Base-by-base conservation (phyloP, 2,888 invertebrate species). In the Ophion costatus region DNA sequence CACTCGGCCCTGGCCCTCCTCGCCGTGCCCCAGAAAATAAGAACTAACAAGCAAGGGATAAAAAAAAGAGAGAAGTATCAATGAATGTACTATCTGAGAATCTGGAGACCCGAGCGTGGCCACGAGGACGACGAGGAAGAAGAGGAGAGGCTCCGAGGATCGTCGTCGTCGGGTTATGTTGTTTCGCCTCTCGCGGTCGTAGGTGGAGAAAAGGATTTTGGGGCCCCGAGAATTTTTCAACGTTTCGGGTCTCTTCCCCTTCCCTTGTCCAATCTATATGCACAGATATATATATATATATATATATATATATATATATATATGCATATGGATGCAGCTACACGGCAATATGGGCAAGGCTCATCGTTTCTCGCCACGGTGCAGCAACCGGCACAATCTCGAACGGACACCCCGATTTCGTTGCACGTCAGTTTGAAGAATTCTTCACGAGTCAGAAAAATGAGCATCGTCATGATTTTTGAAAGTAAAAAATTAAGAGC, bases 401-500 rank as follows among this genome's bases (percentile, higher is more conserved):
- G 78, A 69, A 83, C 82, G 82, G 82, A 84, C 88, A 89, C 91
- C 90, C 91, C 91, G 71, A 56, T 91, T 92, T 90, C 90, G 92
- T 92, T 91, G 91, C 91, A 92, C 93, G 92, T 93, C 92, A 93
- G 90, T 93, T 92, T 93, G 91, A 93, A 93, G 93, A 93, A 93
- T 93, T 93, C 93, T 93, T 93, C 92, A 92, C 92, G 92, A 93
- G 93, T 92, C 93, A 93, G 93, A 93, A 93, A 93, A 93, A 93
- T 93, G 93, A 93, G 93, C 93, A 93, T 92, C 93, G 93, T 93
- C 93, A 93, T 93, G 93, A 93, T 93, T 93, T 93, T 93, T 93
- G 93, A 93, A 93, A 93, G 93, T 93, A 93, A 93, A 93, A 93
- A 93, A 93, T 93, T 92, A 93, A 92, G 91, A 93, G 89, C 10